These are phyloP conservation scores for Trematocara marginatum DNA, from an alignment of 2,113 vertebrate species.

Conservation along the genomic window DNA sequence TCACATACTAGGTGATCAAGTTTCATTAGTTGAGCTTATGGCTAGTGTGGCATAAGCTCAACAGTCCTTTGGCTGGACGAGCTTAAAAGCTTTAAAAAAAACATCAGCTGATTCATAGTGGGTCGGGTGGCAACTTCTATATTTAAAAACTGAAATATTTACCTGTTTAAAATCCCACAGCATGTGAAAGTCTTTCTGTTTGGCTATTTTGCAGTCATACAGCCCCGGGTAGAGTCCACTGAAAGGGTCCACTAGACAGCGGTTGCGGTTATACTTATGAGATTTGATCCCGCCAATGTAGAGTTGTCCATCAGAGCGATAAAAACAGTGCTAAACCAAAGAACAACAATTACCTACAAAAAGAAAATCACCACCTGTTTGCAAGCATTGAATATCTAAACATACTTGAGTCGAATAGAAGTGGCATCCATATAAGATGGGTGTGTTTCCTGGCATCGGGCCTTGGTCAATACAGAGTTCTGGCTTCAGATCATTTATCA, in stretches of 20 bases:
- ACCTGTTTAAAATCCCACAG: conserved; percentile 75
- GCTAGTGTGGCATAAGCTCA: not conserved
- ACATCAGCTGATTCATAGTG: not conserved
- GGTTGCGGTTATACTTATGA: conserved; percentile 41
- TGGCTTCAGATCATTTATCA: conserved; percentile 30
- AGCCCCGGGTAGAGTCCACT: conserved; percentile 19
- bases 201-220: conserved; percentile 39
- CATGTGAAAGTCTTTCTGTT: conserved; percentile 41
- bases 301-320: conserved; percentile 39
- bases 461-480: conserved; percentile 65
- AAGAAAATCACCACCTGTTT: not conserved
- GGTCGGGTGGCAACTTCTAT: not conserved
- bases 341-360: not conserved
- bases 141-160: not conserved
- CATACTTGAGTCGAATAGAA: conserved; percentile 39
- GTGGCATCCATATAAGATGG: conserved; percentile 60
- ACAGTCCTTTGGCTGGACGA: not conserved
- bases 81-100: not conserved
- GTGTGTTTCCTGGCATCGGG: conserved; percentile 38
- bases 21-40: not conserved
- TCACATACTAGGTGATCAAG: not conserved
- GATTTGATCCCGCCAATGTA: conserved; percentile 45
- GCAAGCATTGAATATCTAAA: not conserved
- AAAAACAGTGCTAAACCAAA: conserved; percentile 35
- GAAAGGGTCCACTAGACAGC: conserved; percentile 58